Percentiles rank a stretch among this genome's conserved stretches.
Evolutionary conservation across 2,113 vertebrate species (phyloP).

Genomic region (Gobius niger): DNA sequence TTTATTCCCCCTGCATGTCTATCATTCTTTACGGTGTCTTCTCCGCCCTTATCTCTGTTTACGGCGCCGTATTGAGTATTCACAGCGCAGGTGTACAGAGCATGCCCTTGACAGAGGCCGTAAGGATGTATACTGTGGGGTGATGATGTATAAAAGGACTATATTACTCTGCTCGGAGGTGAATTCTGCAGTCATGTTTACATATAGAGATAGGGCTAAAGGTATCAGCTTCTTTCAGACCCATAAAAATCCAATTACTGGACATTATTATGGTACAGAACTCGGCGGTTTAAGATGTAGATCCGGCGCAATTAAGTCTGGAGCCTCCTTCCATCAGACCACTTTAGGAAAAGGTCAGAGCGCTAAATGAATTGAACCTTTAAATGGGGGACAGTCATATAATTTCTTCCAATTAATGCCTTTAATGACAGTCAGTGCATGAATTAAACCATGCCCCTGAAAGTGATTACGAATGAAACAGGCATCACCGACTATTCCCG

Average conservation of each 20-base stretch:
- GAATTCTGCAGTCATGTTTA: background rate
- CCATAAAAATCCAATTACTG: background rate
- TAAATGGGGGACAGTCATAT: background rate
- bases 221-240: background rate
- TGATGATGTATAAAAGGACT: constrained; percentile 3
- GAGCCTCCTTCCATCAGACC: background rate
- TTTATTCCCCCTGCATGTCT: constrained; percentile 61
- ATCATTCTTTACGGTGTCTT: constrained; percentile 8
- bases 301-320: background rate
- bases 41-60: constrained; percentile 5
- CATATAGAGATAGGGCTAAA: background rate
- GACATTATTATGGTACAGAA: background rate
- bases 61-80: background rate
- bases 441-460: background rate
- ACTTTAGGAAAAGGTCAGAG: constrained; percentile 4
- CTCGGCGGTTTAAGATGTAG: background rate
- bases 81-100: background rate
- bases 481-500: background rate
- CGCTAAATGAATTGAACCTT: background rate
- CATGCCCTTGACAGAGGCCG: constrained; percentile 10
- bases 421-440: background rate
- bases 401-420: background rate
- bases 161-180: background rate
- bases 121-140: background rate
- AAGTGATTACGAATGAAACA: background rate